Evolutionary conservation across 2,797 vertebrate species (phyloP), one percentile per base, ranked within the genome.

Genomic region (Pampus argenteus): DNA sequence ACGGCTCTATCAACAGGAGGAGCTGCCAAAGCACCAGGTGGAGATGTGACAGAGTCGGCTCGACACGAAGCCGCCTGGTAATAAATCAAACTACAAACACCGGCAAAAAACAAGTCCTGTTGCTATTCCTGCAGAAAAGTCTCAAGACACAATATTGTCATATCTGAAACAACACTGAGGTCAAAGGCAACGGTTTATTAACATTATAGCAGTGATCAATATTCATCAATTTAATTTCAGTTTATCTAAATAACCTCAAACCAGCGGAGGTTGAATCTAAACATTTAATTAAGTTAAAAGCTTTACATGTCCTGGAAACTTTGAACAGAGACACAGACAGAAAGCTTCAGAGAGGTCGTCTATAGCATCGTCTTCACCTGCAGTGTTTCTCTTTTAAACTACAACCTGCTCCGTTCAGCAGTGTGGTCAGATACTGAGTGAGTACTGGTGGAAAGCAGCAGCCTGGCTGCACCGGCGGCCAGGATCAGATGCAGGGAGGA

Each of bases 11-110:
- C 82, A 66, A 49, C 13, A n/a, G 62, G 15, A 76, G 8, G 70
- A 54, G 76, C 76, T 81, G 84, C 69, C 82, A 76, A 79, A 68
- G 68, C 63, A 66, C 66, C 81, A 87, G 82, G 85, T 81, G 73
- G 66, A 60, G 82, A 76, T 2, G 73, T 47, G 15, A 68, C 48
- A 26, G 60, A 72, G 56, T 31, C 29, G 20, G 29, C 28, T 51
- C 26, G 7, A 71, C 56, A 40, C 0, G 14, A 55, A 34, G 55
- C 25, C 11, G 52, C 51, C 71, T 1, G 59, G 6, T 81, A 86
- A 83, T 76, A 62, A 74, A 76, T 84, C 78, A 65, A 36, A 76
- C 71, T n/a, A 10, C 22, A 77, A 68, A 49, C 17, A 9, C 64
- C 6, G 6, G 65, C 14, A 45, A 58, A 17, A 18, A 40, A 9